Evolutionary conservation across 2,888 invertebrate species (phyloP).

Genomic region (Cybosia mesomella): DNA sequence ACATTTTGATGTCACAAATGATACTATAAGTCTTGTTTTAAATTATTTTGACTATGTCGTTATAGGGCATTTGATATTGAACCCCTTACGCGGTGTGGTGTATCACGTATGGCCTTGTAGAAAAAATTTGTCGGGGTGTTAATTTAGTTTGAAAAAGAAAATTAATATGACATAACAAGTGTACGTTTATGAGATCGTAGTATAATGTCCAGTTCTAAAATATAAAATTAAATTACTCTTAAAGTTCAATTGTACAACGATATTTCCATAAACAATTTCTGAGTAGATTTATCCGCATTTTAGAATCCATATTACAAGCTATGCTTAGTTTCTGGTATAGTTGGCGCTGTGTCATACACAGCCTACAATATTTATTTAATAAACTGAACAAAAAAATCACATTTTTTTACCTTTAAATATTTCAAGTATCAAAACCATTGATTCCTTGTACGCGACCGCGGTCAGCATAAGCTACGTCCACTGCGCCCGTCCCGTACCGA

Average conservation of each 20-base stretch:
- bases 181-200: not conserved
- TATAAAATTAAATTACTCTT: not conserved
- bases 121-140: not conserved
- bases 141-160: too few relatives aligned
- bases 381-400: not conserved
- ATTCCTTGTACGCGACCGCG: constrained; percentile 55
- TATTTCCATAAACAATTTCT: not conserved
- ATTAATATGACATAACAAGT: not conserved
- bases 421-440: constrained; percentile 67
- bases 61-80: not conserved
- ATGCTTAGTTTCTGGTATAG: not conserved
- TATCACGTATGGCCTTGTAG: not conserved
- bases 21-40: too few relatives aligned
- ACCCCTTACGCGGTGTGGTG: not conserved
- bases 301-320: not conserved
- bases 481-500: constrained; percentile 56
- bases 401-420: constrained; percentile 8
- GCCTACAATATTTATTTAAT: not conserved
- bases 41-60: not conserved
- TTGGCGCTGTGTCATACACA: not conserved
- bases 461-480: constrained; percentile 65
- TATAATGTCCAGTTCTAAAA: not conserved
- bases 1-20: too few relatives aligned
- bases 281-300: too few relatives aligned
- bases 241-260: not conserved